Percentiles rank a stretch among this genome's conserved stretches.
Conservation (phyloP, 2,113 vertebrate species). For the Phyllopteryx taeniolatus region DNA sequence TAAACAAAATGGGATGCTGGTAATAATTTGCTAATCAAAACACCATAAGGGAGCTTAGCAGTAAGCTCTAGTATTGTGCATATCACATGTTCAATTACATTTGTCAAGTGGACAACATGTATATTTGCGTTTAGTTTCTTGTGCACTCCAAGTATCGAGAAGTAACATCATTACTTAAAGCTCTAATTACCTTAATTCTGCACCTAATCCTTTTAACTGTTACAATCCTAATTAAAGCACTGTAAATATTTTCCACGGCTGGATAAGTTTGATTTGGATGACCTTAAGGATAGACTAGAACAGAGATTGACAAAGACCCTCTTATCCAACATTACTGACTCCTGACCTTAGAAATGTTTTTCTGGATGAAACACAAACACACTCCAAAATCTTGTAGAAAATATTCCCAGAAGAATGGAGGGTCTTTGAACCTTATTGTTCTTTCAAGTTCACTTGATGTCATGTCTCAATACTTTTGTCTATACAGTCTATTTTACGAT, state of each 20-base stretch:
- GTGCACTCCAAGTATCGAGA: neutral
- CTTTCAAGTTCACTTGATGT: neutral
- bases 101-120: neutral
- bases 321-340: neutral
- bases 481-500: neutral
- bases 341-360: neutral
- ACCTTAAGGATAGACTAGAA: neutral
- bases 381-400: neutral
- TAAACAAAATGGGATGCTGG: neutral
- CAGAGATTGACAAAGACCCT: neutral
- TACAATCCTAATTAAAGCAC: slow-evolving; percentile 43
- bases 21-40: neutral
- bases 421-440: neutral
- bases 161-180: neutral
- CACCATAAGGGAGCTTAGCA: neutral
- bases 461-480: neutral
- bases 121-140: neutral
- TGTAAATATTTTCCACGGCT: neutral
- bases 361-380: neutral
- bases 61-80: neutral
- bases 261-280: neutral
- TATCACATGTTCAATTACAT: neutral
- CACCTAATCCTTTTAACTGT: slow-evolving; percentile 33
- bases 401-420: neutral
- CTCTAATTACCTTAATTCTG: neutral